Conservation (phyloP, 64 coral and sea anemone species). For the Platygyra sinensis region DNA sequence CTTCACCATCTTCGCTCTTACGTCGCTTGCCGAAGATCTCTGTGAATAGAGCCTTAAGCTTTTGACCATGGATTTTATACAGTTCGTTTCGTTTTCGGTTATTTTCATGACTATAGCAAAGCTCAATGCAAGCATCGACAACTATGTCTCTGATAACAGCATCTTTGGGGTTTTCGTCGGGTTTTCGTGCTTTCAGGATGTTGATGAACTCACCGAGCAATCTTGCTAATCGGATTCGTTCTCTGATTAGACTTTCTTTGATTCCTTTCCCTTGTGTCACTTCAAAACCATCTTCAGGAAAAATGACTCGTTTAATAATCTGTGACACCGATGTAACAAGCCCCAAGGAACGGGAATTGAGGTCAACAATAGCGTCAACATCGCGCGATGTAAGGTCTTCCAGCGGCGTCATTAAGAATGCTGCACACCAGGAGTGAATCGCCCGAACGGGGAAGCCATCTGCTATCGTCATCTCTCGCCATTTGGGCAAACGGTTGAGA, state of each 20-base stretch:
- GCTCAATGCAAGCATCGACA: conserved; percentile 12
- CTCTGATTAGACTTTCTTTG: not conserved
- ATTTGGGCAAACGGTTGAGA: conserved; percentile 9
- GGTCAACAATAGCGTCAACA: conserved; percentile 30
- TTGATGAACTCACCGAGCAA: conserved; percentile 42
- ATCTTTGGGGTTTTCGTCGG: not conserved
- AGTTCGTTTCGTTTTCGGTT: not conserved
- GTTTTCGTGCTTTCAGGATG: not conserved
- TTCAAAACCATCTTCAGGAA: conserved; percentile 12
- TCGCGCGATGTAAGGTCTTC: conserved; percentile 37
- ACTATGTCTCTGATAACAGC: not conserved
- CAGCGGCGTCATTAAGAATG: not conserved
- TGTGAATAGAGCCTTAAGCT: conserved; percentile 19
- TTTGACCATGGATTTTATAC: conserved; percentile 1
- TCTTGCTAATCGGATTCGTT: conserved; percentile 32
- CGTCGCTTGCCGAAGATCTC: not conserved
- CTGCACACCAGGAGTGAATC: conserved; percentile 52
- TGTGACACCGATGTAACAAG: not conserved
- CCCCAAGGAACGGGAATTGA: not conserved
- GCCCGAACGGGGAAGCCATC: not conserved
- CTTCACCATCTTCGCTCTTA: not conserved
- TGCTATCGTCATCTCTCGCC: conserved; percentile 41
- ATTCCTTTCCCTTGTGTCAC: not conserved
- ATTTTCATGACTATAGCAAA: not conserved
- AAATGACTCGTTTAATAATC: conserved; percentile 31